A percentile compares a stretch with the other conserved stretches of the same genome.
phyloP scores from a whole-genome alignment of 1,140 invertebrate genomes.

The Drosophila ficusphila region DNA sequence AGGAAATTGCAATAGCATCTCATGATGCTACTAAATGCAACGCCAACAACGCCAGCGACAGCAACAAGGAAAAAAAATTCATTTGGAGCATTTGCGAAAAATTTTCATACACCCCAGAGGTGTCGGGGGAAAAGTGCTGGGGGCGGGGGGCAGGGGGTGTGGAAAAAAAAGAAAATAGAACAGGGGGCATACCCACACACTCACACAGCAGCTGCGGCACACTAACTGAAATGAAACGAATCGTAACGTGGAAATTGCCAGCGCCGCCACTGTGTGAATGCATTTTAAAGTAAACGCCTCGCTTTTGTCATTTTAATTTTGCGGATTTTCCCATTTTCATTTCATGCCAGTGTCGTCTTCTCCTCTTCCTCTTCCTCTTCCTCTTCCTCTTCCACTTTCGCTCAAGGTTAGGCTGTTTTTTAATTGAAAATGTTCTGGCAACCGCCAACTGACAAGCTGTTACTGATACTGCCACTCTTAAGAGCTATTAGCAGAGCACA shows the following conservation, averaged over 20 bases:
- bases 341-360: constrained; percentile 39
- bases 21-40: constrained; percentile 82
- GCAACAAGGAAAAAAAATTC: constrained; percentile 69
- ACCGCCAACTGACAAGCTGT: constrained; percentile 49
- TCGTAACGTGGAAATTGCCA: constrained; percentile 71
- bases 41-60: constrained; percentile 35
- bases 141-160: no score
- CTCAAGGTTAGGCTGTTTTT: constrained; percentile 73
- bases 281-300: constrained; percentile 78
- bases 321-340: constrained; percentile 74
- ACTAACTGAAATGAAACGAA: constrained; percentile 80
- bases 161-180: constrained; percentile 9
- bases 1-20: constrained; percentile 83
- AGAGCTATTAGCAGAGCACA: not conserved
- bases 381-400: not conserved
- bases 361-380: not conserved
- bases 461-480: constrained; percentile 41
- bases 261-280: constrained; percentile 46
- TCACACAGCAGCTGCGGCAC: constrained; percentile 54
- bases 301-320: constrained; percentile 83
- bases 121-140: not conserved
- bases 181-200: constrained; percentile 19
- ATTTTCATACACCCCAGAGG: constrained; percentile 44
- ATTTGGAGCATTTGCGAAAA: constrained; percentile 80
- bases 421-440: constrained; percentile 76